These are phyloP conservation scores for Drosophila quadrilineata DNA, from an alignment of 1,140 invertebrate species.

Conservation along the genomic window DNA sequence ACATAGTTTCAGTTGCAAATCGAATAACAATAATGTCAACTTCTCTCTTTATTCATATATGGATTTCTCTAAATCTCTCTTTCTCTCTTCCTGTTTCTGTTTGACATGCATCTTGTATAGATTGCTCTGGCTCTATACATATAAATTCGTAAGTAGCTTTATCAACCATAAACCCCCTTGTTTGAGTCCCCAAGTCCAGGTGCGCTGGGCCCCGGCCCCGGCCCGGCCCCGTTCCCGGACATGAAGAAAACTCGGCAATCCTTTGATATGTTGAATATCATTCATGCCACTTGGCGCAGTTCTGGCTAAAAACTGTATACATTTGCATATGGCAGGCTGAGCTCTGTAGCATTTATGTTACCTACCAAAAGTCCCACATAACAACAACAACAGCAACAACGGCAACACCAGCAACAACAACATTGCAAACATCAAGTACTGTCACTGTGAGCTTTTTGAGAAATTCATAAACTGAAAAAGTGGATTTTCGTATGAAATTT, in stretches of 20 bases:
- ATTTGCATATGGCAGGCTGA: slow-evolving; percentile 64
- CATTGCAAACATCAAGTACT: slow-evolving; percentile 43
- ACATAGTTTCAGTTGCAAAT: neutral
- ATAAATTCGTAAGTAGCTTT: slow-evolving; percentile 39
- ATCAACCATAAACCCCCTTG: slow-evolving; percentile 12
- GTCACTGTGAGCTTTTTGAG: slow-evolving; percentile 76
- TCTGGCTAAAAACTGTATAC: slow-evolving; percentile 56
- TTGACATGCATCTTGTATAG: neutral
- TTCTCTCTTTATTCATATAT: no score
- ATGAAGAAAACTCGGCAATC: slow-evolving; percentile 30
- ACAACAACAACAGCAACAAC: neutral
- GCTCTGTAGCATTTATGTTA: neutral
- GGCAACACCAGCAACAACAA: neutral
- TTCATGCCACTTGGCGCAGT: slow-evolving; percentile 71
- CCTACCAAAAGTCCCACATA: neutral
- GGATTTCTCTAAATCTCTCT: neutral
- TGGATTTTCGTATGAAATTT: slow-evolving; percentile 79
- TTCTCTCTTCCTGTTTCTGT: neutral
- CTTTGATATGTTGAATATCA: slow-evolving; percentile 72
- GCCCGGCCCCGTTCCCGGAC: no score
- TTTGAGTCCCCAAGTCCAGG: neutral
- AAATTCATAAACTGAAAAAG: slow-evolving; percentile 79
- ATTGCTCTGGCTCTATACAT: neutral
- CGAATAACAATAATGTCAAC: neutral
- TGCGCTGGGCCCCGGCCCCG: no score